Conservation (phyloP, 2,888 invertebrate species). For the Iphiclides podalirius region DNA sequence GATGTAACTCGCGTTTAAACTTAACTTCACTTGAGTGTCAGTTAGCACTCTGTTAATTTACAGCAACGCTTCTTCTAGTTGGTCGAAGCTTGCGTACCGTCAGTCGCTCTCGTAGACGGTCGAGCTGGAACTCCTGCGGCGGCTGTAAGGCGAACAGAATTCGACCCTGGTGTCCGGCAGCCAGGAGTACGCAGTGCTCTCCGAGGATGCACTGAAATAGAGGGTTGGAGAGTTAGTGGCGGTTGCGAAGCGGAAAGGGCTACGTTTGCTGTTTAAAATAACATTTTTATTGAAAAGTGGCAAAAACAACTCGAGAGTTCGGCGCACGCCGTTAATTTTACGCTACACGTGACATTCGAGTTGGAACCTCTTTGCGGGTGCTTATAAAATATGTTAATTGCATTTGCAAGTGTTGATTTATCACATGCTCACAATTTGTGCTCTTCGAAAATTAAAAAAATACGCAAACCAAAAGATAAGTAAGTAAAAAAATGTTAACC, state of each 20-base stretch:
- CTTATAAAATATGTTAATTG: not conserved
- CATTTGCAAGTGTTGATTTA: not conserved
- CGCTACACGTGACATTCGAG: not conserved
- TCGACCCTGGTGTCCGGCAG: constrained; percentile 73
- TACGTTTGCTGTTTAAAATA: too few relatives aligned
- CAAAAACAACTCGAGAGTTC: not conserved
- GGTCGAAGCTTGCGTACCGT: constrained; percentile 65
- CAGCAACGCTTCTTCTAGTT: constrained; percentile 68
- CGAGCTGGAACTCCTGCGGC: constrained; percentile 69
- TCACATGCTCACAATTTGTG: not conserved
- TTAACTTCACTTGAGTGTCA: constrained; percentile 29
- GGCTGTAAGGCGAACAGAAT: constrained; percentile 66
- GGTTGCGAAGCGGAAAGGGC: too few relatives aligned
- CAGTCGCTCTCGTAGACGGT: constrained; percentile 76
- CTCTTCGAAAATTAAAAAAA: not conserved
- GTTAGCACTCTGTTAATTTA: constrained; percentile 59
- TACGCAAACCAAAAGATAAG: too few relatives aligned
- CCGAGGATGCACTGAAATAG: constrained; percentile 72
- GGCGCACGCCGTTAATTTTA: not conserved
- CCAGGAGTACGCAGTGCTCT: constrained; percentile 79
- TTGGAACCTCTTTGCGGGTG: not conserved
- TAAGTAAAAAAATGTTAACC: too few relatives aligned
- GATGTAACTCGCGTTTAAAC: constrained; percentile 31
- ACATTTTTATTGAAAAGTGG: not conserved
- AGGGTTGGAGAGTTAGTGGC: too few relatives aligned